phyloP scores from a whole-genome alignment of 2,797 vertebrate genomes.

The Ateles fusciceps region DNA sequence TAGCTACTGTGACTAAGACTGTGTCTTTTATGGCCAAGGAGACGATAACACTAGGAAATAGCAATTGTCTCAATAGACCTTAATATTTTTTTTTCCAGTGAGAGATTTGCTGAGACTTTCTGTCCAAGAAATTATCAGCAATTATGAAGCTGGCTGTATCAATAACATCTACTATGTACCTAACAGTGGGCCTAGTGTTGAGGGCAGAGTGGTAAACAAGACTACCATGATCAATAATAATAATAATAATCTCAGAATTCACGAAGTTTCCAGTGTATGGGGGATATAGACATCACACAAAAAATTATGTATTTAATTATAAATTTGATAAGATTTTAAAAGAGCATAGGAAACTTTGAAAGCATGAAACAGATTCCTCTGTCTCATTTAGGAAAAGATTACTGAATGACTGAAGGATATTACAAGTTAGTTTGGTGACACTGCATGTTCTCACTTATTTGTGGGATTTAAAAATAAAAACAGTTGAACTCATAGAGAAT shows the following conservation, averaged over 20 bases:
- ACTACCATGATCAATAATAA: neutral
- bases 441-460: too few relatives aligned
- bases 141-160: neutral
- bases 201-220: neutral
- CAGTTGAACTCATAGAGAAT: too few relatives aligned
- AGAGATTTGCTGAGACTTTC: neutral
- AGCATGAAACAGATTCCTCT: neutral
- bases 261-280: neutral
- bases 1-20: neutral
- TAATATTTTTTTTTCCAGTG: neutral
- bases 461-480: too few relatives aligned
- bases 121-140: neutral
- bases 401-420: neutral
- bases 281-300: neutral
- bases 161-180: neutral
- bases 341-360: neutral
- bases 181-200: neutral
- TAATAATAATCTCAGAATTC: neutral
- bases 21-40: neutral
- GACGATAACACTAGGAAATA: neutral
- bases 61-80: neutral
- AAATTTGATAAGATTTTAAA: neutral
- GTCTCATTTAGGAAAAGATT: neutral
- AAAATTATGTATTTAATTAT: neutral
- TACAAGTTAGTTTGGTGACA: neutral